Conservation (phyloP, 2,797 vertebrate genomes). For the Tinamus major region DNA sequence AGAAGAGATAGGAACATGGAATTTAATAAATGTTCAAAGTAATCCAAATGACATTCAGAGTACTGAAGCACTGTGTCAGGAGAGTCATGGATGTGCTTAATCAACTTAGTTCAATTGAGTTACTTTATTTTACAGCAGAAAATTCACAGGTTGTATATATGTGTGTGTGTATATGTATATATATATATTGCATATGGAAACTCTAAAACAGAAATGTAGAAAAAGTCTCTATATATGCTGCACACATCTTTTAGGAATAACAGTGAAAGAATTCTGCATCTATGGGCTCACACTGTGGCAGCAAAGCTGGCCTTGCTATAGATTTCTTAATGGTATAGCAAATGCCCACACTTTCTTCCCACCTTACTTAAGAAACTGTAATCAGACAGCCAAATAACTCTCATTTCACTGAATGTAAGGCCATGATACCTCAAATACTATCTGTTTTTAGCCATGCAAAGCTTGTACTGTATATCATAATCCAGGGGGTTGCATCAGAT, state of each 20-base stretch:
- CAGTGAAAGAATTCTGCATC: background rate
- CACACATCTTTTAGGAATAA: background rate
- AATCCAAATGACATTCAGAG: background rate
- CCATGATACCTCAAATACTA: background rate
- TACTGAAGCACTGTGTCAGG: background rate
- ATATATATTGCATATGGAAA: background rate
- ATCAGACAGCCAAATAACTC: background rate
- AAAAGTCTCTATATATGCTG: background rate
- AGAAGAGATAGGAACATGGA: background rate
- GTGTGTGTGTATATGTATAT: too few relatives aligned
- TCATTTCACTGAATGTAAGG: background rate
- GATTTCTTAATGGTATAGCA: background rate
- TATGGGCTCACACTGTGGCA: background rate
- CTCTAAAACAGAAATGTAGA: background rate
- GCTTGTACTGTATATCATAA: background rate
- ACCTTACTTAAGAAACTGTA: background rate
- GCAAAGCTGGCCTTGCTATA: background rate
- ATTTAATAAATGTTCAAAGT: background rate
- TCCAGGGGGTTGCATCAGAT: background rate
- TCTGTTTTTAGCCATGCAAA: background rate
- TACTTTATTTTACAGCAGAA: background rate
- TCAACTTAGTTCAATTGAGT: background rate
- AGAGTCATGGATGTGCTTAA: background rate
- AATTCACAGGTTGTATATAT: background rate
- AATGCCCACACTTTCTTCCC: fast-evolving